Conservation (phyloP, 2,113 vertebrate species). For the Scortum barcoo region DNA sequence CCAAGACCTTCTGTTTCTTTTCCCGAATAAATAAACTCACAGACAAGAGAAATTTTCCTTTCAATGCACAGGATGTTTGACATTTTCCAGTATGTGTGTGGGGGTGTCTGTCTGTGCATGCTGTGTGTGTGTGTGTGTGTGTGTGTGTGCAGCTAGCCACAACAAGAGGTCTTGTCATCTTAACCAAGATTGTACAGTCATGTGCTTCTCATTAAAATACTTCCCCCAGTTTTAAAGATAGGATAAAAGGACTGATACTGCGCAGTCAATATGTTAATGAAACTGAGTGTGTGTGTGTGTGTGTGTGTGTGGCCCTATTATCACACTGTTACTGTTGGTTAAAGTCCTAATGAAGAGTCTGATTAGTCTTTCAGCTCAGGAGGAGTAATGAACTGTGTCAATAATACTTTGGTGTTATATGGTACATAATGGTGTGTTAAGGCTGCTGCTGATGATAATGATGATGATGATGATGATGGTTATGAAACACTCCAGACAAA, state of each 20-base stretch:
- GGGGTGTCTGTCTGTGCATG: background rate
- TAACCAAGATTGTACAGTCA: conserved; percentile 72
- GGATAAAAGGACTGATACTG: conserved; percentile 52
- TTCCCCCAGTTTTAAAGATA: conserved; percentile 57
- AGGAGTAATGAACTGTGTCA: conserved; percentile 14
- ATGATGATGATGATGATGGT: conserved; percentile 6
- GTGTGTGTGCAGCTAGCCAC: conserved; percentile 35
- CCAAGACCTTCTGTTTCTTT: conserved; percentile 39
- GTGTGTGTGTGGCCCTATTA: conserved; percentile 10
- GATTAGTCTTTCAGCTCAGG: background rate
- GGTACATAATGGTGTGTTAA: background rate
- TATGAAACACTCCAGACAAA: background rate
- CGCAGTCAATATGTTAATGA: conserved; percentile 26
- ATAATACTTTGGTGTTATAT: background rate
- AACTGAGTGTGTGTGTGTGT: conserved; percentile 21
- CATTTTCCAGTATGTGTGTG: conserved; percentile 32
- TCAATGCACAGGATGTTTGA: conserved; percentile 7
- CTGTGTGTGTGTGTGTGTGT: conserved; percentile 29
- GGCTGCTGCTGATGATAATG: background rate
- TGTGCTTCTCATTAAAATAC: conserved; percentile 77
- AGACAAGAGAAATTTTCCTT: conserved; percentile 32
- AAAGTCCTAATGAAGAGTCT: background rate
- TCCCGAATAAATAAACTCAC: conserved; percentile 28
- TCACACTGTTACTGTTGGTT: conserved; percentile 1
- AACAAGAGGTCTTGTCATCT: conserved; percentile 65